phyloP scores from a whole-genome alignment of 2,113 vertebrate genomes.

The Madoqua kirkii region DNA sequence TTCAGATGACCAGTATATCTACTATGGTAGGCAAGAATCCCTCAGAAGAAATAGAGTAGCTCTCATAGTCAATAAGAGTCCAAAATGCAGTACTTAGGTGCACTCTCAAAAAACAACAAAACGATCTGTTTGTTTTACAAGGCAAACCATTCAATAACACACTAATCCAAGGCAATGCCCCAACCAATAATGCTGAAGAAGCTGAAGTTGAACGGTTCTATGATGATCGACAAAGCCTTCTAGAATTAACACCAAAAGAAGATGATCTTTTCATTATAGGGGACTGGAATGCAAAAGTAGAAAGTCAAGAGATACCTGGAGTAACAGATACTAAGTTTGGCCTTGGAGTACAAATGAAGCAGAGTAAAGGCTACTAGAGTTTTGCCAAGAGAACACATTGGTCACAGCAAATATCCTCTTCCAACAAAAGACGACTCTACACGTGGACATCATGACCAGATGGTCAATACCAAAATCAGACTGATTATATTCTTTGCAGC shows the following conservation, averaged over 20 bases:
- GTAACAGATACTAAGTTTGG: not conserved
- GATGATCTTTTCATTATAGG: not conserved
- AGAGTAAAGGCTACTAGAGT: not conserved
- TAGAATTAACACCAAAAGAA: not conserved
- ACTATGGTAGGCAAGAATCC: not conserved
- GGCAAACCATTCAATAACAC: not conserved
- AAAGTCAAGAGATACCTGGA: not conserved
- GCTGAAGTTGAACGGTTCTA: not conserved
- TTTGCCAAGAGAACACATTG: not conserved
- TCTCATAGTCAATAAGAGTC: not conserved
- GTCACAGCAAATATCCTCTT: not conserved
- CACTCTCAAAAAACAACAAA: not conserved
- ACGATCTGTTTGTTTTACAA: not conserved
- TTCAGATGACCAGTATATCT: not conserved
- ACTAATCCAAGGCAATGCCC: not conserved
- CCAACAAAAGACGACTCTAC: not conserved
- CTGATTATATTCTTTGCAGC: not conserved
- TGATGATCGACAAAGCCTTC: not conserved
- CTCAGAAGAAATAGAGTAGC: not conserved
- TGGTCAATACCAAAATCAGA: not conserved
- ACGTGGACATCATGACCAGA: not conserved
- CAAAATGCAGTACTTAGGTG: not conserved
- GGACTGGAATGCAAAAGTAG: not conserved
- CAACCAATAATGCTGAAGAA: not conserved
- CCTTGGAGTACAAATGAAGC: not conserved